These are phyloP conservation scores for Cinclus mexicanus DNA, from an alignment of 2,113 vertebrate genomes.

Conservation along the genomic window DNA sequence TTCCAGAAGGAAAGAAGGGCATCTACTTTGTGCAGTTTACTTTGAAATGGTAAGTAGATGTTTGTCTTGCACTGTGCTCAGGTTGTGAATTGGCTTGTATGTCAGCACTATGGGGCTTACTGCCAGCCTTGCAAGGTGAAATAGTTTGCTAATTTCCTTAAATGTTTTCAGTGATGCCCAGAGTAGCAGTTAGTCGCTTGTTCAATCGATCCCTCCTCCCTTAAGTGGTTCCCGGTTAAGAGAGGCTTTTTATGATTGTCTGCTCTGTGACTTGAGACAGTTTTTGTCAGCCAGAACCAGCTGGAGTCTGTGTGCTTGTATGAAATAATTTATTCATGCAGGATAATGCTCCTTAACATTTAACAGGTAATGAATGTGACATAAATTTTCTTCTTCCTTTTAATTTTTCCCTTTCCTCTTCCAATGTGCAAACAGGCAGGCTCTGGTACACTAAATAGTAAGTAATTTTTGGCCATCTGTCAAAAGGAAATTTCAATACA, in stretches of 20 bases:
- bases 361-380: conserved; percentile 84
- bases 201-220: conserved; percentile 69
- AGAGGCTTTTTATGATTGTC: conserved; percentile 74
- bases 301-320: conserved; percentile 72
- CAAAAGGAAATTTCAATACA: conserved; percentile 87
- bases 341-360: conserved; percentile 82
- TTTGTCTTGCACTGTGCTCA: conserved; percentile 7
- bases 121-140: conserved; percentile 70
- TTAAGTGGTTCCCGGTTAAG: conserved; percentile 75
- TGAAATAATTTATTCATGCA: conserved; percentile 82
- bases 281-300: conserved; percentile 74
- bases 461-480: conserved; percentile 89
- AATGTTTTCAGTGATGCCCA: conserved; percentile 74
- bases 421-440: conserved; percentile 82
- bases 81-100: conserved; percentile 49
- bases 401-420: conserved; percentile 82
- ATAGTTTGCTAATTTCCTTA: conserved; percentile 76
- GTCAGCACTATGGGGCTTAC: conserved; percentile 45
- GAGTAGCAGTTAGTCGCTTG: conserved; percentile 74
- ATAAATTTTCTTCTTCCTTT: conserved; percentile 83
- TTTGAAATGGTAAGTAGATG: conserved; percentile 47
- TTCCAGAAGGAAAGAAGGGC: not conserved
- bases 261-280: conserved; percentile 66
- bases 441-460: conserved; percentile 84
- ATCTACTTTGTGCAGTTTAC: conserved; percentile 50